Evolutionary conservation across 2,888 invertebrate genomes (phyloP), one percentile per base, ranked within the genome.

Genomic region (Tenodera sinensis): DNA sequence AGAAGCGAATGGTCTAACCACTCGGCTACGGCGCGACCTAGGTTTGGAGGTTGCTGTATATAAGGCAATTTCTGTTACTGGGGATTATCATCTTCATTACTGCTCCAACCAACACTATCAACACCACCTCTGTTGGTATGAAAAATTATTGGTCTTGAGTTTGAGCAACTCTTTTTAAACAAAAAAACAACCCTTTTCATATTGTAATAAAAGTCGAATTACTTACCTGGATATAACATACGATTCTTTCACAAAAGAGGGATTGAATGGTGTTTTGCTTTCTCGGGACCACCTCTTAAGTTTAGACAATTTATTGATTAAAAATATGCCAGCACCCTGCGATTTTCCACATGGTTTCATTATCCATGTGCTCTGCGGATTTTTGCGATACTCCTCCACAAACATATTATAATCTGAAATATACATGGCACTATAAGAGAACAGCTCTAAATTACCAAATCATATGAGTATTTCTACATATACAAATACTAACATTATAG

Each of bases 341-440:
- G 98, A 98, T 94, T 98, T 97, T 47, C 98, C 98, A 93, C 98
- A 98, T 0, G 99, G 99, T 93, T 99, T 99, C 97, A 99, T 98
- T 91, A 99, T 99, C 99, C 99, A 99, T 0, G 98, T 99, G 91
- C 97, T 97, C 92, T 97, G 97, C 0, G 98, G 98, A 91, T 97
- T 97, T 94, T 98, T 98, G 88, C 98, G 95, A 93, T 98, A 99
- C 92, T 99, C 98, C 92, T 99, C 98, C 1, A 98, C 98, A 93
- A 99, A 99, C 96, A 98, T 96, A 93, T 98, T 99, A 93, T 99
- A 99, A 93, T 99, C 99, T 92, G 90, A 42, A 89, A 90, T 86
- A 88, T 85, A 81, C 88, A 54, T 14, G 2, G 14, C 15, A 20
- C 20, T 54, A 14, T 54, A 28, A 88, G 28, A 85, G 12, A 42